phyloP scores from a whole-genome alignment of 2,797 vertebrate species.

The Syncerus caffer region DNA sequence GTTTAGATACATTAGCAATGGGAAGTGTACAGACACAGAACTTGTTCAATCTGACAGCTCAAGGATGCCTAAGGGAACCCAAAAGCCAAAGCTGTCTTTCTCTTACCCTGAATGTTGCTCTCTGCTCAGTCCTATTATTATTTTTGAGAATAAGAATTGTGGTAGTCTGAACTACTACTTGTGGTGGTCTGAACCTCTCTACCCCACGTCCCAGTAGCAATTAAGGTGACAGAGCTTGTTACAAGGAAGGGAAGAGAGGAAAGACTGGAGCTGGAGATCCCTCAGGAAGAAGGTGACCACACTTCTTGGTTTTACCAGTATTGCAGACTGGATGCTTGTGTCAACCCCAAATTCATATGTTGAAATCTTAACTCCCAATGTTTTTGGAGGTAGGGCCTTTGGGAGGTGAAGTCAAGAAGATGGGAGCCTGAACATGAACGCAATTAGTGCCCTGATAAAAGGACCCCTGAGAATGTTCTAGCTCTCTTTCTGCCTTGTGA shows the following conservation, averaged over 20 bases:
- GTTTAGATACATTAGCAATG: neutral
- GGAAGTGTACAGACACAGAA: neutral
- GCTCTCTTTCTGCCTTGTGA: neutral
- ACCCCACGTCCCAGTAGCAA: neutral
- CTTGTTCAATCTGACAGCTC: neutral
- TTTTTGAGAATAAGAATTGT: neutral
- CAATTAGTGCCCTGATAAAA: neutral
- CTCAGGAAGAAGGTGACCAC: neutral
- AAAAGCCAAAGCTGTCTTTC: neutral
- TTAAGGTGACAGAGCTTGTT: neutral
- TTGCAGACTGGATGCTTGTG: neutral
- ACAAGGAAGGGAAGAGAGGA: neutral
- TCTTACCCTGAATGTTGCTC: neutral
- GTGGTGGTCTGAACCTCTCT: neutral
- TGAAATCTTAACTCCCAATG: neutral
- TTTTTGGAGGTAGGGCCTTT: neutral
- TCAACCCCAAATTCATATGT: neutral
- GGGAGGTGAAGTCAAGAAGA: neutral
- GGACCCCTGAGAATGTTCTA: neutral
- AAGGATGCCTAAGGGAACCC: neutral
- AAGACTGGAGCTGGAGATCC: neutral
- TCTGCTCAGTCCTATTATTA: neutral
- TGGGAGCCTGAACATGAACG: neutral
- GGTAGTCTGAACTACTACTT: neutral
- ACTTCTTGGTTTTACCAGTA: neutral